phyloP scores from a whole-genome alignment of 2,888 invertebrate species.

The Malacosoma neustria region DNA sequence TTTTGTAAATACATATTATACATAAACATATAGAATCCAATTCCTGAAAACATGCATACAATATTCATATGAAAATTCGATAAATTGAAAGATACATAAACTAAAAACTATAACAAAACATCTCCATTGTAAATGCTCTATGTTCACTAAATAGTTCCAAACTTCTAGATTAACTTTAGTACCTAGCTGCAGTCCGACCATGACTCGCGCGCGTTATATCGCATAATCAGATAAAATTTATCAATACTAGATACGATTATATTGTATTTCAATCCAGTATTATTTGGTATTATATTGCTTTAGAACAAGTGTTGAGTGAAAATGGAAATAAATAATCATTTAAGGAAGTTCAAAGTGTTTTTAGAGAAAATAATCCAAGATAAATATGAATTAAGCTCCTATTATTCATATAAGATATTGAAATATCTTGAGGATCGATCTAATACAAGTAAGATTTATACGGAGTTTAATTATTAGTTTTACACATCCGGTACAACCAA shows the following conservation, averaged over 20 bases:
- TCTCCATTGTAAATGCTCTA: too few species aligned
- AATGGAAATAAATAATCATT: background rate
- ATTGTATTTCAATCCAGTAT: background rate
- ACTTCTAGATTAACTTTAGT: too few species aligned
- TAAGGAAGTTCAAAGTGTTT: background rate
- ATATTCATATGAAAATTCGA: too few species aligned
- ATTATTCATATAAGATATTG: background rate
- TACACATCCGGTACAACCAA: too few species aligned
- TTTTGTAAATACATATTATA: too few species aligned
- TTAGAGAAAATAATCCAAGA: background rate
- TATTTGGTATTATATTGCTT: background rate
- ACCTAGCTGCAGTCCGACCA: background rate
- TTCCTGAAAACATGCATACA: too few species aligned
- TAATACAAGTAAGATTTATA: background rate
- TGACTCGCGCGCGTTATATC: background rate
- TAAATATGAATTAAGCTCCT: background rate
- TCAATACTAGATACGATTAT: background rate
- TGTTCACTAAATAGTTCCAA: too few species aligned
- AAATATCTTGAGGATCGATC: background rate
- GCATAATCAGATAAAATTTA: background rate
- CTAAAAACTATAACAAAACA: too few species aligned
- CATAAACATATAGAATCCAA: too few species aligned
- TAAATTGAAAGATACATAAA: too few species aligned
- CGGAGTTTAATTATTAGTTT: too few species aligned
- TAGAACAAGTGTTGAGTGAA: too few species aligned